Base-by-base conservation (phyloP, 2,888 invertebrate species). In the Eurois occulta region DNA sequence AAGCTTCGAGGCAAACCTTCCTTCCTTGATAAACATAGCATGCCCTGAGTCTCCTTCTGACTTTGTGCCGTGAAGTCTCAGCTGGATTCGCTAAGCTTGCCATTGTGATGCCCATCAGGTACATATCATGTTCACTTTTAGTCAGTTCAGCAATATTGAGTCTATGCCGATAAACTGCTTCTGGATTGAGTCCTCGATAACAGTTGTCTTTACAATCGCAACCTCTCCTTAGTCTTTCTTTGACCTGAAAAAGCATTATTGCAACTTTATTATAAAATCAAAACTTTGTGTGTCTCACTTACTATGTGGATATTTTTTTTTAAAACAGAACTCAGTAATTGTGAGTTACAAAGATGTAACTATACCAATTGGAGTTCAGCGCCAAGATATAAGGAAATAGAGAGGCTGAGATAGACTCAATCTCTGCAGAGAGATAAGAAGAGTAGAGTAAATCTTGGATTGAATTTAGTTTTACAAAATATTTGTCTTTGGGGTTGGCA, bases 41-140 rank as follows among this genome's bases (percentile, higher is more conserved):
- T 0, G 98, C 98, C 74, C 98, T 95, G 74, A 98, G 95, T 92
- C 98, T 97, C 94, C 98, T 97, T 68, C 98, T 95, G 84, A 98
- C 98, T 91, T 98, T 98, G 87, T 98, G 98, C 38, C 98, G 95
- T 1, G 97, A 97, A 1, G 98, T 98, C 80, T 97, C 98, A 76
- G 98, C 97, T 32, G 98, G 98, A 93, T 98, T 98, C 1, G 98
- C 98, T 85, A 98, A 95, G 88, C 98, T 98, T 0, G 98, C 98
- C 98, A 98, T 98, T 5, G 98, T 98, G 48, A 98, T 98, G n/a
- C 98, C 98, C 98, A 98, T 98, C 89, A 98, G 95, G 91, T 98
- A 98, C 98, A 98, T 98, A 93, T 98, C 98, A 93, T 98, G 98
- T 93, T 98, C 98, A 76, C 98, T 98, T 94, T 98, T 98, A 1